Evolutionary conservation across 1,140 invertebrate species (phyloP).

Genomic region (Archivesica marissinica): DNA sequence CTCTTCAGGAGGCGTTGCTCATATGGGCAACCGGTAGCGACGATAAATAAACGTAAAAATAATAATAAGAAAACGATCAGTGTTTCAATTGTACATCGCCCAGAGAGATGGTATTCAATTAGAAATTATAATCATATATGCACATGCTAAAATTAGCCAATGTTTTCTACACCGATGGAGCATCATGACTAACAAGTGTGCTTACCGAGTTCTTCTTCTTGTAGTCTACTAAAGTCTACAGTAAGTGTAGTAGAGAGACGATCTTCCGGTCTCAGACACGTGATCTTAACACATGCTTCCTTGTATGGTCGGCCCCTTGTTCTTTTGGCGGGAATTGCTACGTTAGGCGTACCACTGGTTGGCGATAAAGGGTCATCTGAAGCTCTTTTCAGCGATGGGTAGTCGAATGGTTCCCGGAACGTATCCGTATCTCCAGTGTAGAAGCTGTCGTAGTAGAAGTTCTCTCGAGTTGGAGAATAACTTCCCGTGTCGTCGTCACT

Average conservation of each 20-base stretch:
- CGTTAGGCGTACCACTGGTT: neutral
- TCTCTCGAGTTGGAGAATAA: conserved; percentile 46
- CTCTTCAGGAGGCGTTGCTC: too few relatives aligned
- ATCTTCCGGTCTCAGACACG: conserved; percentile 50
- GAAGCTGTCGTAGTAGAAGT: conserved; percentile 52
- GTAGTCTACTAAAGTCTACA: conserved; percentile 52
- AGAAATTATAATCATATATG: too few relatives aligned
- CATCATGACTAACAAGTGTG: too few relatives aligned
- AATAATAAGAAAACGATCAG: too few relatives aligned
- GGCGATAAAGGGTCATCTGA: conserved; percentile 30
- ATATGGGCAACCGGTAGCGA: too few relatives aligned
- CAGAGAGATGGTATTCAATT: too few relatives aligned
- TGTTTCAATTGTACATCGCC: too few relatives aligned
- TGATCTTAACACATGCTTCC: conserved; percentile 59
- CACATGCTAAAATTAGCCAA: too few relatives aligned
- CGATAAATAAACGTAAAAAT: too few relatives aligned
- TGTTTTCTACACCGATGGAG: too few relatives aligned
- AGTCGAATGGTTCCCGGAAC: conserved; percentile 38
- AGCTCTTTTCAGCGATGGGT: neutral
- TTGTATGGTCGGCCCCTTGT: conserved; percentile 53
- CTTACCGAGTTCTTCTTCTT: conserved; percentile 53
- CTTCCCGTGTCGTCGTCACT: conserved; percentile 53
- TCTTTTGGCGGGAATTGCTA: conserved; percentile 38
- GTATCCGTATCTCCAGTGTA: conserved; percentile 39
- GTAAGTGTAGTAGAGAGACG: conserved; percentile 36